These are phyloP conservation scores for Tapirus indicus DNA, from an alignment of 2,797 vertebrate genomes.

Conservation along the genomic window DNA sequence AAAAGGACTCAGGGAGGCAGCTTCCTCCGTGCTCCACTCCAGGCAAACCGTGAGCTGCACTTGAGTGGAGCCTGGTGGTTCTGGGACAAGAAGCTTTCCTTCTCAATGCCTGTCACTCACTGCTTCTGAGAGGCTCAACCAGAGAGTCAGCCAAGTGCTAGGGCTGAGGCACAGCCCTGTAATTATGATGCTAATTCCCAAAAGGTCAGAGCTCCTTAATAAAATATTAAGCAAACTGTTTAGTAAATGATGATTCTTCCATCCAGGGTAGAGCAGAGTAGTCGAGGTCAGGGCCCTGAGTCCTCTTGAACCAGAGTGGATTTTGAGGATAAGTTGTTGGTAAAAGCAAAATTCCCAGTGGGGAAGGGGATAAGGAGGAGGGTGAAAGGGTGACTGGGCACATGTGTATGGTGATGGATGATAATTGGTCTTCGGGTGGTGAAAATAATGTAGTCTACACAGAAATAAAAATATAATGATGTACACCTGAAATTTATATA, in stretches of 20 bases:
- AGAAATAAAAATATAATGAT: too few relatives aligned
- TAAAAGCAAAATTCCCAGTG: slow-evolving; percentile 2
- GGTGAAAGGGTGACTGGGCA: too few relatives aligned
- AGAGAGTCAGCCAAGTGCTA: slow-evolving; percentile 69
- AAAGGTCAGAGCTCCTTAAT: slow-evolving; percentile 85
- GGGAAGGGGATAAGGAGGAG: too few relatives aligned
- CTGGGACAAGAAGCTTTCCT: neutral
- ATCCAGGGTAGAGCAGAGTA: slow-evolving; percentile 62
- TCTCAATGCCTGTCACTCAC: slow-evolving; percentile 67
- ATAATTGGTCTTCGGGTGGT: too few relatives aligned
- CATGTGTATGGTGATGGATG: too few relatives aligned
- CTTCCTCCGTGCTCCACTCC: neutral
- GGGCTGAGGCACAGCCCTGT: slow-evolving; percentile 69
- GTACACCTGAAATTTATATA: too few relatives aligned
- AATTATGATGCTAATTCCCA: slow-evolving; percentile 84
- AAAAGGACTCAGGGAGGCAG: slow-evolving; percentile 36
- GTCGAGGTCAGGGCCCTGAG: slow-evolving; percentile 13
- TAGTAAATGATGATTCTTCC: slow-evolving; percentile 75
- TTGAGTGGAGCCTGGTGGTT: slow-evolving; percentile 75
- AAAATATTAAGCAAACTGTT: slow-evolving; percentile 81
- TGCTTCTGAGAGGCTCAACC: slow-evolving; percentile 63
- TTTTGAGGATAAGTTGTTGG: slow-evolving; percentile 20
- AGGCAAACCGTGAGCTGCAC: neutral
- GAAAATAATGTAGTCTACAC: too few relatives aligned
- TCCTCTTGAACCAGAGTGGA: slow-evolving; percentile 59